A percentile compares a stretch with the other conserved stretches of the same genome.
These are phyloP conservation scores for Thecocarcelia acutangulata DNA, from an alignment of 2,888 invertebrate genomes.

Conservation along the genomic window DNA sequence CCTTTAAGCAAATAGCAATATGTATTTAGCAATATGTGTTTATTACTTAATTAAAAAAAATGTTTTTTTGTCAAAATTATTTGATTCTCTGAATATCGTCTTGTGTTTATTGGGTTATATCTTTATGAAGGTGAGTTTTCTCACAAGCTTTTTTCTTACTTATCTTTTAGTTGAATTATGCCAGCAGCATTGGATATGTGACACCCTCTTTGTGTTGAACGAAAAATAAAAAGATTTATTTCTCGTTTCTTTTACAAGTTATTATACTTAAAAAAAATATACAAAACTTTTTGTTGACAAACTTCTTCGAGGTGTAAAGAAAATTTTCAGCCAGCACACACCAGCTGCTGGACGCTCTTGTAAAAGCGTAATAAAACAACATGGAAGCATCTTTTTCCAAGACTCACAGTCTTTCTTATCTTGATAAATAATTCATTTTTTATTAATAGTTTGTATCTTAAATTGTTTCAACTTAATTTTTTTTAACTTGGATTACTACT, in stretches of 20 bases:
- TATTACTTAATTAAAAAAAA: too few species aligned
- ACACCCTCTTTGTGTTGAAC: constrained; percentile 53
- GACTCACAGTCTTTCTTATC: constrained; percentile 15
- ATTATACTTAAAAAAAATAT: neutral
- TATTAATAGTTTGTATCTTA: constrained; percentile 9
- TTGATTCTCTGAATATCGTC: too few species aligned
- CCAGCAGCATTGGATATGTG: constrained; percentile 45
- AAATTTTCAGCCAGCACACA: constrained; percentile 1
- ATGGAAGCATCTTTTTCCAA: constrained; percentile 7
- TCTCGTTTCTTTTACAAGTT: constrained; percentile 22
- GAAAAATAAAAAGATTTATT: constrained; percentile 39
- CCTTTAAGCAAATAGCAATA: too few species aligned
- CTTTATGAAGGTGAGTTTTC: neutral
- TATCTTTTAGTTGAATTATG: constrained; percentile 31
- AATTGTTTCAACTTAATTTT: constrained; percentile 37
- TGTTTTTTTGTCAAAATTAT: too few species aligned
- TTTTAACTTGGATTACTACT: constrained; percentile 29
- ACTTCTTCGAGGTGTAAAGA: constrained; percentile 16
- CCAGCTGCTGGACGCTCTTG: constrained; percentile 7
- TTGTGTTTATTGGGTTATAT: constrained; percentile 9
- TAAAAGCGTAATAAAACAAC: constrained; percentile 34
- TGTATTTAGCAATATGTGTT: too few species aligned
- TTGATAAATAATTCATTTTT: constrained; percentile 37
- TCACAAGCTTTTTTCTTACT: neutral
- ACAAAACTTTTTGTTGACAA: constrained; percentile 41